Conservation (phyloP, 2,113 vertebrate species). For the Callionymus lyra region DNA sequence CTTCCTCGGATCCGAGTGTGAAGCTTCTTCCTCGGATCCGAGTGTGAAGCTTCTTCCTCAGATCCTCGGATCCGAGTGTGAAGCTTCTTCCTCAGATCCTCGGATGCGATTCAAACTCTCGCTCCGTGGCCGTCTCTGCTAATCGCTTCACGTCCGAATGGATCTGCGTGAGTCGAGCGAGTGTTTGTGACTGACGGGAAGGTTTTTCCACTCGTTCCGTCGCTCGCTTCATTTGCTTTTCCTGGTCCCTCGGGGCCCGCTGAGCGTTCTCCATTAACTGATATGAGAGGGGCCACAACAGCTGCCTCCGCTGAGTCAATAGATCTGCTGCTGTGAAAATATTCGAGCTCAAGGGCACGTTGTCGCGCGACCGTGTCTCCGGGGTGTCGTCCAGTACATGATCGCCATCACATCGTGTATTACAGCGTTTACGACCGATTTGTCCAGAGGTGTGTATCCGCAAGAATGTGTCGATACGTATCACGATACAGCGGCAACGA, state of each 20-base stretch:
- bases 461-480: no score
- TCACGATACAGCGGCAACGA: no score
- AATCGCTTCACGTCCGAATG: conserved; percentile 40
- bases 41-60: conserved; percentile 30
- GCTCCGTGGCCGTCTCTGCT: conserved; percentile 26
- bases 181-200: conserved; percentile 40
- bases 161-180: conserved; percentile 1
- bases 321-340: conserved; percentile 21
- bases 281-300: conserved; percentile 26
- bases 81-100: conserved; percentile 20
- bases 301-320: conserved; percentile 21
- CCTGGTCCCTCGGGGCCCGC: conserved; percentile 27
- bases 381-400: no score
- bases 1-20: no score
- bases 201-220: conserved; percentile 37
- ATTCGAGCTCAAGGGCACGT: conserved; percentile 18
- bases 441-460: no score
- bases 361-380: no score
- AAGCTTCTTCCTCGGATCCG: no score
- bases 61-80: no score
- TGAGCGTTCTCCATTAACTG: conserved; percentile 38
- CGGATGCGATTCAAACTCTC: conserved; percentile 9
- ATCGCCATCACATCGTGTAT: no score
- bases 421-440: no score
- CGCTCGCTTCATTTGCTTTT: conserved; percentile 42